A percentile compares a stretch with the other conserved stretches of the same genome.
phyloP scores from a whole-genome alignment of 2,113 vertebrate species.

The Megalops atlanticus region DNA sequence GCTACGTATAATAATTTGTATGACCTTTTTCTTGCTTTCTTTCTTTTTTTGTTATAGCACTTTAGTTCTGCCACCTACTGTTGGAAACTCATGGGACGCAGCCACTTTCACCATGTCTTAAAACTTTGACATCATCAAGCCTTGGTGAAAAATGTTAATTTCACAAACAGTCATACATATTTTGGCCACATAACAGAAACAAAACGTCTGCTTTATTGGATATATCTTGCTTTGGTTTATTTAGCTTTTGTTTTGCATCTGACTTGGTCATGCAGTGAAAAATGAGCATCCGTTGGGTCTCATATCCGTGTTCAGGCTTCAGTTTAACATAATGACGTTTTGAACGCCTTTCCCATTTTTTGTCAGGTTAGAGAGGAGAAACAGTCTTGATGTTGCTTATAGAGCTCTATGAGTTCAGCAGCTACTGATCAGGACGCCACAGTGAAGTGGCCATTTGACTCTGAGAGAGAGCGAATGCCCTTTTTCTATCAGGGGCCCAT shows the following conservation, averaged over 20 bases:
- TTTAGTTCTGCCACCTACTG: conserved; percentile 41
- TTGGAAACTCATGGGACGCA: conserved; percentile 31
- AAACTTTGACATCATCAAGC: conserved; percentile 19
- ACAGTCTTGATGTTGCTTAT: too few relatives aligned
- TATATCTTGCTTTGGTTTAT: too few relatives aligned
- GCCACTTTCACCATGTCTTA: conserved; percentile 27
- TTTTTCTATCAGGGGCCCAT: neutral
- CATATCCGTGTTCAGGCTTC: too few relatives aligned
- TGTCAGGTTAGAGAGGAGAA: too few relatives aligned
- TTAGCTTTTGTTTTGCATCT: too few relatives aligned
- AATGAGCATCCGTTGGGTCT: too few relatives aligned
- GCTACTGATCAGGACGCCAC: too few relatives aligned
- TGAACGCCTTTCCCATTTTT: conserved; percentile 5
- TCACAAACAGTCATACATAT: neutral
- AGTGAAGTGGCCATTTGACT: neutral
- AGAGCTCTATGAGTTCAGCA: too few relatives aligned
- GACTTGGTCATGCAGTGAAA: too few relatives aligned
- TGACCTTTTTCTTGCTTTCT: conserved; percentile 36
- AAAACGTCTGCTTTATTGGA: too few relatives aligned
- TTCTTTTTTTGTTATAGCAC: conserved; percentile 37
- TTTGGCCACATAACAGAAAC: neutral
- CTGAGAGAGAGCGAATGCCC: neutral
- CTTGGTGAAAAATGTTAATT: neutral
- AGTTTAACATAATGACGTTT: neutral
- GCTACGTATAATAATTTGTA: conserved; percentile 42